A percentile compares a stretch with the other conserved stretches of the same genome.
Evolutionary conservation across 2,797 vertebrate genomes (phyloP).

Genomic region (Bradypodion ventrale): DNA sequence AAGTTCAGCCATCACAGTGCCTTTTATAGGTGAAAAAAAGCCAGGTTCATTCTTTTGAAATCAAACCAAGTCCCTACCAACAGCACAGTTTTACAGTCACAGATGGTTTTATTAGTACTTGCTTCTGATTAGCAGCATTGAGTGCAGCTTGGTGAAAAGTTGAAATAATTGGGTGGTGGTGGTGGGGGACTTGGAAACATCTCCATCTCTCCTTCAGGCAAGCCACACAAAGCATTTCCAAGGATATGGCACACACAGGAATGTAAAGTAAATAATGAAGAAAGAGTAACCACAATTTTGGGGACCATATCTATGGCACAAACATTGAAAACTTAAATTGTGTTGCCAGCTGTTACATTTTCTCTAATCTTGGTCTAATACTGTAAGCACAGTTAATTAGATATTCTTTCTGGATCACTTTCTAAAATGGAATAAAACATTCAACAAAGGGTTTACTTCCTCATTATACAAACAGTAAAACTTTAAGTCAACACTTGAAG

Average conservation of each 20-base stretch:
- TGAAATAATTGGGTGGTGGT: too few species aligned
- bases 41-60: neutral
- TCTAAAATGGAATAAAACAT: neutral
- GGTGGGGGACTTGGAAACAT: too few species aligned
- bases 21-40: too few species aligned
- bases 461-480: neutral
- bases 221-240: too few species aligned
- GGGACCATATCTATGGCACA: neutral
- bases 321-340: neutral
- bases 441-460: too few species aligned
- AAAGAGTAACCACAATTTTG: neutral
- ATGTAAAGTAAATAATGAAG: neutral
- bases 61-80: neutral
- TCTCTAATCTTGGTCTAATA: neutral
- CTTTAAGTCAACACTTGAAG: neutral
- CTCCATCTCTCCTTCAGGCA: too few species aligned
- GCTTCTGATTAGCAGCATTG: neutral
- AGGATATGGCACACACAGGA: neutral
- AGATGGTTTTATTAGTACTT: neutral
- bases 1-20: too few species aligned
- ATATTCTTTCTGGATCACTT: neutral
- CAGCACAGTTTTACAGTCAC: neutral
- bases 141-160: neutral
- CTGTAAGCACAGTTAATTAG: neutral
- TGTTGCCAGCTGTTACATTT: too few species aligned